These are phyloP conservation scores for Iphiclides podalirius DNA, from an alignment of 2,888 invertebrate genomes.

Conservation along the genomic window DNA sequence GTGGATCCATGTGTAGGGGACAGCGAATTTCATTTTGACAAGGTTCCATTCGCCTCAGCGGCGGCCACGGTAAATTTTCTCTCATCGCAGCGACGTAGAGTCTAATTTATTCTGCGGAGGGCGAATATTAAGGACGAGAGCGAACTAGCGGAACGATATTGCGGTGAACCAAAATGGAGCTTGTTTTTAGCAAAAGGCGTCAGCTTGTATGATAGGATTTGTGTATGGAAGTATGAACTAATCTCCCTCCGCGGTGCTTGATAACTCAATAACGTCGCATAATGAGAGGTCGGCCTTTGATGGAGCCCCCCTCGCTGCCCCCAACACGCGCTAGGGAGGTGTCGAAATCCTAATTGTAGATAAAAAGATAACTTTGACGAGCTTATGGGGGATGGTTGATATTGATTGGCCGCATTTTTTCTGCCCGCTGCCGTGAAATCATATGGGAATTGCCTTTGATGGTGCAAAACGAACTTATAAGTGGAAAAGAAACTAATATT, in stretches of 20 bases:
- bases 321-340: no score
- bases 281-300: conserved; percentile 77
- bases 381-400: conserved; percentile 42
- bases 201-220: conserved; percentile 80
- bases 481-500: no score
- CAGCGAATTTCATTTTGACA: conserved; percentile 39
- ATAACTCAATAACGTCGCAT: conserved; percentile 78
- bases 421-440: conserved; percentile 15
- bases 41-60: conserved; percentile 34
- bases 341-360: conserved; percentile 79
- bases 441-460: conserved; percentile 14
- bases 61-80: conserved; percentile 24
- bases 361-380: conserved; percentile 76
- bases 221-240: conserved; percentile 79
- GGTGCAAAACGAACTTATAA: not conserved
- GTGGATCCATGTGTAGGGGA: conserved; percentile 57
- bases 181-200: conserved; percentile 76
- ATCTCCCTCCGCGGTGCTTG: conserved; percentile 71
- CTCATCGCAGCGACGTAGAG: conserved; percentile 29
- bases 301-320: conserved; percentile 42
- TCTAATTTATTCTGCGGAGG: conserved; percentile 28
- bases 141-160: conserved; percentile 44
- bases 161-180: conserved; percentile 75
- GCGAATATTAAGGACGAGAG: conserved; percentile 32
- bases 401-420: conserved; percentile 38